phyloP scores from a whole-genome alignment of 2,113 vertebrate species.

The Meles meles region DNA sequence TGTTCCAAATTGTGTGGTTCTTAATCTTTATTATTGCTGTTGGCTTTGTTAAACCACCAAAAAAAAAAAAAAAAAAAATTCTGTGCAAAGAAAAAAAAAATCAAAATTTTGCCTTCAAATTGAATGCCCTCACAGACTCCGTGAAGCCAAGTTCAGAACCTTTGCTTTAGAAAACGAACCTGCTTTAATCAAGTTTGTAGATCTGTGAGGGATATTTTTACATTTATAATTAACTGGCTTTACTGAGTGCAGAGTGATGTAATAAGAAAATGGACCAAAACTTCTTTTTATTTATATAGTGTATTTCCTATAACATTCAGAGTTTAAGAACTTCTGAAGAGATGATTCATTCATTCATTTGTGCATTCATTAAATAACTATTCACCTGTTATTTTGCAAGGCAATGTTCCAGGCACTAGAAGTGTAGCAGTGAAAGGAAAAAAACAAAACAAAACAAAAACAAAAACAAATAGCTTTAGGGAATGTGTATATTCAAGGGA shows the following conservation, averaged over 20 bases:
- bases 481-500: not conserved
- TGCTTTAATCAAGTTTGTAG: conserved; percentile 15
- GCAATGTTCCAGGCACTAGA: not conserved
- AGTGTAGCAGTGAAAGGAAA: not conserved
- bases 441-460: not conserved
- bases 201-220: conserved; percentile 23
- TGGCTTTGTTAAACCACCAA: not conserved
- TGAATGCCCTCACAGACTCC: conserved; percentile 14
- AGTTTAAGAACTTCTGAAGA: not conserved
- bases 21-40: not conserved
- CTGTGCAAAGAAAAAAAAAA: not conserved
- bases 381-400: not conserved
- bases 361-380: not conserved
- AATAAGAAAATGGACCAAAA: not conserved
- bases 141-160: conserved; percentile 35
- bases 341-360: not conserved
- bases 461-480: not conserved
- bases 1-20: not conserved
- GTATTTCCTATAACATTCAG: not conserved
- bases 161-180: conserved; percentile 36
- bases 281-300: not conserved
- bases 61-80: not conserved
- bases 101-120: not conserved
- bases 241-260: not conserved
- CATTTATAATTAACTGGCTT: conserved; percentile 7